These are phyloP conservation scores for Acipenser transmontanus DNA, from an alignment of 2,797 vertebrate species.

Conservation along the genomic window DNA sequence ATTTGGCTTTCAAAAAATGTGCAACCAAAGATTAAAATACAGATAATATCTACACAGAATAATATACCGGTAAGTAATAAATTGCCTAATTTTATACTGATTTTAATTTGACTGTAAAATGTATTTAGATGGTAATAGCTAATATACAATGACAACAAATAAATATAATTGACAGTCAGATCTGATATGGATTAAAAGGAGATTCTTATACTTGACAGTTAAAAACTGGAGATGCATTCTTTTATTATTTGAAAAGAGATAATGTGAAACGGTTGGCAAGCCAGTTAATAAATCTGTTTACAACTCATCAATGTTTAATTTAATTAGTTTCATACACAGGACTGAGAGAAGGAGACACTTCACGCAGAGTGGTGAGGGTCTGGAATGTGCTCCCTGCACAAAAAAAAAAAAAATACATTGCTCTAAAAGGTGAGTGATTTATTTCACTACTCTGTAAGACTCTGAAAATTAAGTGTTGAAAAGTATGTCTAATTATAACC, in stretches of 20 bases:
- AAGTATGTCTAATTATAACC: too few species aligned
- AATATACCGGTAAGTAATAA: too few species aligned
- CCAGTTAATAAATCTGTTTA: constrained; percentile 10
- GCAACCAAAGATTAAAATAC: too few species aligned
- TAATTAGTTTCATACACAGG: not conserved
- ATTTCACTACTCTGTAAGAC: too few species aligned
- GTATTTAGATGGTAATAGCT: not conserved
- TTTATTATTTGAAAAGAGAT: not conserved
- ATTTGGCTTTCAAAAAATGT: too few species aligned
- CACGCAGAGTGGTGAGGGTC: too few species aligned
- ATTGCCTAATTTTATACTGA: too few species aligned
- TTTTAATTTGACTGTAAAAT: not conserved
- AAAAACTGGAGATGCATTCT: not conserved
- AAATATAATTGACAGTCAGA: constrained; percentile 9
- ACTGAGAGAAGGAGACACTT: too few species aligned
- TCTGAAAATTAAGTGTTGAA: too few species aligned
- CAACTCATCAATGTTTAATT: constrained; percentile 9
- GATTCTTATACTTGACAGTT: not conserved
- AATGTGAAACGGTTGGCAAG: constrained; percentile 11
- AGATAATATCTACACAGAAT: too few species aligned
- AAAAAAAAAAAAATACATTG: not conserved
- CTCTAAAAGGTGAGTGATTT: not conserved
- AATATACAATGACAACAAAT: constrained; percentile 2
- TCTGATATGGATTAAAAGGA: not conserved
- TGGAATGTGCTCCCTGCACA: too few species aligned